Percentiles rank a stretch among this genome's conserved stretches.
phyloP scores from a whole-genome alignment of 2,113 vertebrate species.

The Elgaria multicarinata region DNA sequence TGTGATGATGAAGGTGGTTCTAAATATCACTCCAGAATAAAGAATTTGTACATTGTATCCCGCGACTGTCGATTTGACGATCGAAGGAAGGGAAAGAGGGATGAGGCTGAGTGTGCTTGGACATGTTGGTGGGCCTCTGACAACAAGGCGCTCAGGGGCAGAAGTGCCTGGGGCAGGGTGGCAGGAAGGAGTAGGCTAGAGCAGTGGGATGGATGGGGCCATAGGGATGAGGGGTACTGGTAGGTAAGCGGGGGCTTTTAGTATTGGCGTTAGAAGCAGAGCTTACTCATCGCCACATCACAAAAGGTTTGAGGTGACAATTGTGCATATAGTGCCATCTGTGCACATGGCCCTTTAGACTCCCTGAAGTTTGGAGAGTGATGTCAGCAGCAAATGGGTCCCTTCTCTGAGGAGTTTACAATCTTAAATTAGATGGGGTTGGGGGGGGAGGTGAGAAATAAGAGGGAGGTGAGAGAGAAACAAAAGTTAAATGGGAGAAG shows the following conservation, averaged over 20 bases:
- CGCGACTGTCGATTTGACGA: not conserved
- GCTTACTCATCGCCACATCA: no score
- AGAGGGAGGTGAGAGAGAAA: not conserved
- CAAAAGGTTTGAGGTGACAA: not conserved
- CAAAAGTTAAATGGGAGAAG: not conserved
- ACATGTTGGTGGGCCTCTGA: no score
- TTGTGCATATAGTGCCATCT: not conserved
- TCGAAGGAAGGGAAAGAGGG: not conserved
- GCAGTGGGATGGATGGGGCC: not conserved
- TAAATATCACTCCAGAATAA: not conserved
- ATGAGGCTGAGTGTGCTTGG: not conserved
- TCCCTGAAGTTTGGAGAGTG: no score
- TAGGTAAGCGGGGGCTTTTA: not conserved
- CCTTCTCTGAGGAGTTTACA: not conserved
- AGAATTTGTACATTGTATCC: not conserved
- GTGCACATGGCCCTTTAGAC: not conserved
- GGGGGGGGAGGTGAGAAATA: fast-evolving
- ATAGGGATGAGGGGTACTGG: not conserved
- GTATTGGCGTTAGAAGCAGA: not conserved
- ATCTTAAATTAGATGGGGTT: not conserved
- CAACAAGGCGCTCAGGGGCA: not conserved
- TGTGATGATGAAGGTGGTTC: not conserved
- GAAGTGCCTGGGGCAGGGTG: no score
- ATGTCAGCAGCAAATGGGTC: not conserved
- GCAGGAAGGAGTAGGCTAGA: not conserved